Percentiles rank a stretch among this genome's conserved stretches.
Conservation (phyloP, 2,113 vertebrate species). For the Dolichotis patagonum region DNA sequence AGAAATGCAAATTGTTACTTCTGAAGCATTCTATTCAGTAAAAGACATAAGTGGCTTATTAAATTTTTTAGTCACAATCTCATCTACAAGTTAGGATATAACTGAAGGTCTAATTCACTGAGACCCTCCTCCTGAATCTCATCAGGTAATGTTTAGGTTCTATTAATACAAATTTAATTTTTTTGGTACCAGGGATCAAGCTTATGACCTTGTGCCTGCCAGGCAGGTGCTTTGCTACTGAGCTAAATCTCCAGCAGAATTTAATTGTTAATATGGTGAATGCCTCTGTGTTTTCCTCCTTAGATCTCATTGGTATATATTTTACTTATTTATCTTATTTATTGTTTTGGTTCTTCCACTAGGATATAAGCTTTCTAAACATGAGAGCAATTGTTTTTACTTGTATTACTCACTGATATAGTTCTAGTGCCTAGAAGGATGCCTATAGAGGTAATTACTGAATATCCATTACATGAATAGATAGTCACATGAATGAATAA, state of each 20-base stretch:
- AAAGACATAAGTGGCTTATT: not conserved
- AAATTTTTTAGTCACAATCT: not conserved
- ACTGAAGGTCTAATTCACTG: conserved; percentile 1
- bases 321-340: conserved; percentile 16
- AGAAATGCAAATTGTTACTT: conserved; percentile 6
- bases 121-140: not conserved
- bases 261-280: conserved; percentile 30
- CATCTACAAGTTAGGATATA: conserved; percentile 35
- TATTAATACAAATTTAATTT: not conserved
- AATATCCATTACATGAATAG: conserved; percentile 5
- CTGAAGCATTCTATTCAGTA: conserved; percentile 27
- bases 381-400: not conserved
- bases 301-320: not conserved
- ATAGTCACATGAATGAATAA: not conserved
- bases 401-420: not conserved
- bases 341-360: conserved; percentile 10
- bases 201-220: too few relatives aligned
- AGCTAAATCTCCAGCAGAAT: too few relatives aligned
- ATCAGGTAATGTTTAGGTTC: not conserved
- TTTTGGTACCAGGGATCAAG: too few relatives aligned
- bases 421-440: not conserved
- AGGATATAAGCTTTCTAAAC: conserved; percentile 10
- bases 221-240: too few relatives aligned
- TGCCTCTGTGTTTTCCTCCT: not conserved
- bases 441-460: not conserved